Conservation (phyloP, 2,113 vertebrate genomes). For the Paramisgurnus dabryanus region DNA sequence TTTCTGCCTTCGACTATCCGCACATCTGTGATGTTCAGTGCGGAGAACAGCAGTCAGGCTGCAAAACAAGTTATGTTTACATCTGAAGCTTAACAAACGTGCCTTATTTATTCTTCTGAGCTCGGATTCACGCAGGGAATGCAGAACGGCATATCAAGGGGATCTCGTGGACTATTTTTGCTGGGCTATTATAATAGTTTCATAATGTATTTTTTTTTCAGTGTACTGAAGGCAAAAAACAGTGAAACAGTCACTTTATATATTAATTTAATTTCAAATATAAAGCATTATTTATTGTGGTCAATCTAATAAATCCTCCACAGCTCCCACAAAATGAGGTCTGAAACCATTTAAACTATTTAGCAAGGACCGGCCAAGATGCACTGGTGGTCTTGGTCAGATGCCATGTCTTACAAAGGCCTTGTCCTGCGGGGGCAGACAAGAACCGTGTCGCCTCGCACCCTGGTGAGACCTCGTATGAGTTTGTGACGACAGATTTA, state of each 20-base stretch:
- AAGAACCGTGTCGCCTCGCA: slow-evolving; percentile 57
- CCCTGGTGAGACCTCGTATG: slow-evolving; percentile 50
- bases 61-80: slow-evolving; percentile 36
- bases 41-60: slow-evolving; percentile 9
- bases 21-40: slow-evolving; percentile 29
- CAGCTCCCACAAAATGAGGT: slow-evolving; percentile 39
- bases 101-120: slow-evolving; percentile 6
- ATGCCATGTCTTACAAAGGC: slow-evolving; percentile 50
- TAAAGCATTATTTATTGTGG: background rate
- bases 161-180: slow-evolving; percentile 24
- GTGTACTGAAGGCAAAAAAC: too few species aligned
- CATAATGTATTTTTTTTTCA: background rate
- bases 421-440: slow-evolving; percentile 46
- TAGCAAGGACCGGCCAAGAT: slow-evolving; percentile 51
- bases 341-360: slow-evolving; percentile 49
- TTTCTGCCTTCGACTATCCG: slow-evolving; percentile 31
- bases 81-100: slow-evolving; percentile 30
- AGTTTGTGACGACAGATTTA: slow-evolving; percentile 54
- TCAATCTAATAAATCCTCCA: slow-evolving; percentile 1
- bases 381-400: slow-evolving; percentile 52
- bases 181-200: background rate
- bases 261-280: slow-evolving; percentile 23
- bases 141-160: slow-evolving; percentile 14
- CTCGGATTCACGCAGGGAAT: slow-evolving; percentile 5
- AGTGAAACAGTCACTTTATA: background rate